These are phyloP conservation scores for Sepioteuthis lessoniana DNA, from an alignment of 2,888 invertebrate genomes.

Conservation along the genomic window DNA sequence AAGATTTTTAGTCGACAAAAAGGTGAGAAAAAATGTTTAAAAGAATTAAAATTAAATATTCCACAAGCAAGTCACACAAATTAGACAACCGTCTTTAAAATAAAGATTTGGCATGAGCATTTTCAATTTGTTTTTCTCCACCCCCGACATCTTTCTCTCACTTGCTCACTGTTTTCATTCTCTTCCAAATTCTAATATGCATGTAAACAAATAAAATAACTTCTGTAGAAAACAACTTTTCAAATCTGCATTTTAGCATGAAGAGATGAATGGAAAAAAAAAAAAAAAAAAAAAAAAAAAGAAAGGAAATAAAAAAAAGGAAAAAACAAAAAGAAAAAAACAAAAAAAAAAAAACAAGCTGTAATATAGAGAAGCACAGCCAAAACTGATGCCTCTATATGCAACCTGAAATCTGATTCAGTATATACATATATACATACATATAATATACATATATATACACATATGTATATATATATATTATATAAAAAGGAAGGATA, in stretches of 20 bases:
- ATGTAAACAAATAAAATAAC: background rate
- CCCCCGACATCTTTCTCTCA: background rate
- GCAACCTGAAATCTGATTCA: conserved; percentile 14
- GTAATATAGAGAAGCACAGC: conserved; percentile 5
- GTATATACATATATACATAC: background rate
- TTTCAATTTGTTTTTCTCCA: background rate
- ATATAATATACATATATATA: background rate
- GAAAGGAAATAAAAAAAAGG: background rate
- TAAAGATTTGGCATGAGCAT: background rate
- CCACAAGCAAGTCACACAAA: background rate
- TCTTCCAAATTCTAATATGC: conserved; percentile 23
- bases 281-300: background rate
- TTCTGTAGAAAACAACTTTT: background rate
- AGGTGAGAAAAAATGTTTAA: background rate
- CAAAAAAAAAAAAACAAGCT: background rate
- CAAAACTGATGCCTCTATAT: conserved; percentile 20
- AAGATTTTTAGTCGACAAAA: background rate
- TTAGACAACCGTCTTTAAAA: background rate
- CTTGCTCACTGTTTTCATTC: conserved; percentile 33
- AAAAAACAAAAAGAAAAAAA: background rate
- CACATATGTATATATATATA: background rate
- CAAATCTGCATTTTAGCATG: background rate
- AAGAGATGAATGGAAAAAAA: background rate
- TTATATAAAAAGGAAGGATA: conserved; percentile 40
- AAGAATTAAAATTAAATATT: background rate